These are phyloP conservation scores for Coreoperca whiteheadi DNA, from an alignment of 2,113 vertebrate genomes.

Conservation along the genomic window DNA sequence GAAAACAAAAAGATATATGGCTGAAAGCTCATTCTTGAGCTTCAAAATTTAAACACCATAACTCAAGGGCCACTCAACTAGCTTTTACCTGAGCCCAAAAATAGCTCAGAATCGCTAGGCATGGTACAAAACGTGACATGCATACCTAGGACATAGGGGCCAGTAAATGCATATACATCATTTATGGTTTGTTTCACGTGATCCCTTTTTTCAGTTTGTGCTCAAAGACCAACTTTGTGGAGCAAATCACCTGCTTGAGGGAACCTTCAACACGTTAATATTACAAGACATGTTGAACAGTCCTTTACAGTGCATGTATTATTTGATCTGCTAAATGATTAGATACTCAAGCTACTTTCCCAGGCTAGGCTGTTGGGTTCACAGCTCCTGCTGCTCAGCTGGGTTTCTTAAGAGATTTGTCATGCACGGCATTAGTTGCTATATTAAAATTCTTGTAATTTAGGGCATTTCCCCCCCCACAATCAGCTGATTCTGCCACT, in stretches of 20 bases:
- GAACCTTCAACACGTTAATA: conserved; percentile 48
- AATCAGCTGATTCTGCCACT: conserved; percentile 68
- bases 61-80: background rate
- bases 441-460: conserved; percentile 65
- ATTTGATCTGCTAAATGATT: conserved; percentile 43
- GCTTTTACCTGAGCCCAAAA: background rate
- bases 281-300: conserved; percentile 42
- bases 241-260: conserved; percentile 32
- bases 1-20: too few species aligned
- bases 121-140: too few species aligned
- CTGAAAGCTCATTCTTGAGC: background rate
- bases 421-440: conserved; percentile 28
- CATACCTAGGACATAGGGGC: background rate
- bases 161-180: conserved; percentile 42
- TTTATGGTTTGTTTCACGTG: conserved; percentile 18
- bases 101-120: background rate
- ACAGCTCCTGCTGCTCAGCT: conserved; percentile 50
- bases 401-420: conserved; percentile 52
- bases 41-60: background rate
- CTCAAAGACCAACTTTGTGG: conserved; percentile 45
- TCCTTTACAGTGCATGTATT: conserved; percentile 36
- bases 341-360: conserved; percentile 14
- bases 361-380: conserved; percentile 15
- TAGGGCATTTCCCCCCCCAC: conserved; percentile 49
- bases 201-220: background rate